These are phyloP conservation scores for Manduca sexta DNA, from an alignment of 1,140 invertebrate species.

Conservation along the genomic window DNA sequence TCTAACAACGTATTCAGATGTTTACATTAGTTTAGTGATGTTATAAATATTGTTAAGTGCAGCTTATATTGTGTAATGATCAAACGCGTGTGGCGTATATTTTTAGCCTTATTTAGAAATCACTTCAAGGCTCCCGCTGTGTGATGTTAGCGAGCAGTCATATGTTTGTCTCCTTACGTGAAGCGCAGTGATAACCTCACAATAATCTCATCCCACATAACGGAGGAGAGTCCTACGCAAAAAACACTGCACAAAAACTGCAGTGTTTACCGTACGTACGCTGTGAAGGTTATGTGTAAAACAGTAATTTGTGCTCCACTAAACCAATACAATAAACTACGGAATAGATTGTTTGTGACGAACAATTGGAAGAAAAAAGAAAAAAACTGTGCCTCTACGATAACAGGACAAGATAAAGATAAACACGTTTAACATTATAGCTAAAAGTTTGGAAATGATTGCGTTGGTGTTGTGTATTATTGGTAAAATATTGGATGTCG, in stretches of 20 bases:
- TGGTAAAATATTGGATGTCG: conserved; percentile 41
- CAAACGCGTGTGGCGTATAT: conserved; percentile 36
- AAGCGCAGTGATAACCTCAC: conserved; percentile 38
- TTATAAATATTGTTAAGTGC: conserved; percentile 4
- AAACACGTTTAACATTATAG: conserved; percentile 7
- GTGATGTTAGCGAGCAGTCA: conserved; percentile 28
- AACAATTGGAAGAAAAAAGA: conserved; percentile 46
- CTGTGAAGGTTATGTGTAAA: conserved; percentile 22
- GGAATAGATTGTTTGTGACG: conserved; percentile 19
- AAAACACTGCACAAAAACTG: conserved; percentile 9
- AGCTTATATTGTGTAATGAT: conserved; percentile 15
- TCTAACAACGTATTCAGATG: neutral
- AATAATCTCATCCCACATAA: conserved; percentile 28
- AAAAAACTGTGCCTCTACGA: conserved; percentile 20
- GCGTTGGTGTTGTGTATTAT: conserved; percentile 47
- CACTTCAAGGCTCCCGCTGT: conserved; percentile 38
- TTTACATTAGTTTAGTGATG: neutral
- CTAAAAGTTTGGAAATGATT: conserved; percentile 36
- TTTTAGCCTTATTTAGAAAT: conserved; percentile 52
- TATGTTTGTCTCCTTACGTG: conserved; percentile 18
- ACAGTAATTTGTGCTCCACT: neutral
- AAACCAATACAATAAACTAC: conserved; percentile 11
- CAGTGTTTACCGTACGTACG: conserved; percentile 6
- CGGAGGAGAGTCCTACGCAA: neutral
- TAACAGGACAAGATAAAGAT: conserved; percentile 16